Evolutionary conservation across 2,888 invertebrate genomes (phyloP).

Genomic region (Dynastes grantii): DNA sequence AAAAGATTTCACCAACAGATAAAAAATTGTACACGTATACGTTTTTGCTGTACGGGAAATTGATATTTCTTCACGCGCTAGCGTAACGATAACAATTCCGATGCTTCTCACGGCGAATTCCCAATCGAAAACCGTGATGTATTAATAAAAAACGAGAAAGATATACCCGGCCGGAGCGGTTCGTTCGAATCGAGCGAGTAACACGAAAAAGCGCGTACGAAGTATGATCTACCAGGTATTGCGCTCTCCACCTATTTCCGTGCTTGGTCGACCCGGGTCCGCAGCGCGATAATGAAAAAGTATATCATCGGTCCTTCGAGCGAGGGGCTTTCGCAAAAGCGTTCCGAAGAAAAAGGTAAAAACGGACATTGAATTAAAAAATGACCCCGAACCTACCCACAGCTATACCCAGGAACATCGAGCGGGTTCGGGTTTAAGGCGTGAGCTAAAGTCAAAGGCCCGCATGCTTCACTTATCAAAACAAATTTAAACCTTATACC

Average conservation of each 20-base stretch:
- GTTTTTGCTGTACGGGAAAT: conserved; percentile 15
- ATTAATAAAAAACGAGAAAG: conserved; percentile 31
- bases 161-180: not conserved
- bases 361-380: conserved; percentile 36
- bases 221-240: conserved; percentile 10
- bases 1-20: not conserved
- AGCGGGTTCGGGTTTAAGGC: conserved; percentile 24
- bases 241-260: conserved; percentile 17
- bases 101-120: conserved; percentile 25
- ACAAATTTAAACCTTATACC: conserved; percentile 47
- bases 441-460: conserved; percentile 43
- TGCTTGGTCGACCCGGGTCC: conserved; percentile 6
- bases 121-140: conserved; percentile 22
- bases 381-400: not conserved
- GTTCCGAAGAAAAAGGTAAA: conserved; percentile 25
- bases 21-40: conserved; percentile 17
- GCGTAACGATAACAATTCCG: conserved; percentile 27
- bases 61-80: conserved; percentile 13
- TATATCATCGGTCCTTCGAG: conserved; percentile 16
- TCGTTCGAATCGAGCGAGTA: not conserved
- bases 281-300: conserved; percentile 30
- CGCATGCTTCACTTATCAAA: conserved; percentile 47
- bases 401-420: conserved; percentile 3
- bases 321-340: conserved; percentile 29
- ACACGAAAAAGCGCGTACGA: conserved; percentile 6